Percentiles rank a stretch among this genome's conserved stretches.
Evolutionary conservation across 2,113 vertebrate genomes (phyloP).

Genomic region (Bambusicola thoracicus): DNA sequence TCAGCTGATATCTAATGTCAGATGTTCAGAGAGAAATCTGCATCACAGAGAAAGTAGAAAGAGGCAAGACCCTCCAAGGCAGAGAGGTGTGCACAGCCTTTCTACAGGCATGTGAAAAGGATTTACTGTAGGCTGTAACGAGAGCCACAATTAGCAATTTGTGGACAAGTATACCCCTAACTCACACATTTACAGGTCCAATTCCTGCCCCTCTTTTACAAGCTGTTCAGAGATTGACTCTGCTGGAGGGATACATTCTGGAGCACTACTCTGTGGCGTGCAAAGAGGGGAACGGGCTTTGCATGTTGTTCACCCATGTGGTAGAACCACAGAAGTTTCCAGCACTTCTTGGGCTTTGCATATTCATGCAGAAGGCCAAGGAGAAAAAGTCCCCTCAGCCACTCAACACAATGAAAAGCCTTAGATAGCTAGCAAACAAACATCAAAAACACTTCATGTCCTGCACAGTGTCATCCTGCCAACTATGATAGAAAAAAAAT

Average conservation of each 20-base stretch:
- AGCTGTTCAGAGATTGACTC: background rate
- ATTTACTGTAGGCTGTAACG: slow-evolving; percentile 11
- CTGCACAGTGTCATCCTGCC: slow-evolving; percentile 64
- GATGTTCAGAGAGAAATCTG: slow-evolving; percentile 42
- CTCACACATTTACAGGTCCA: slow-evolving; percentile 1
- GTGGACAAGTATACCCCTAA: slow-evolving; percentile 18
- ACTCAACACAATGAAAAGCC: slow-evolving; percentile 53
- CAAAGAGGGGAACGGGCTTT: background rate
- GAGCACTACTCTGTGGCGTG: background rate
- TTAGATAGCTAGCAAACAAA: slow-evolving; percentile 68
- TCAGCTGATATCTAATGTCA: slow-evolving; percentile 14
- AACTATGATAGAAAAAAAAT: slow-evolving; percentile 58
- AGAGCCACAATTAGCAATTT: slow-evolving; percentile 37
- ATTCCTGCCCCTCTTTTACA: background rate
- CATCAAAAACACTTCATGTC: slow-evolving; percentile 65
- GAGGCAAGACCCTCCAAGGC: slow-evolving; percentile 1
- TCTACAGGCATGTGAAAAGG: slow-evolving; percentile 23
- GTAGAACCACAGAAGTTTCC: slow-evolving; percentile 53
- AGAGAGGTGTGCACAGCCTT: background rate
- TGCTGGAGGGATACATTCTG: background rate
- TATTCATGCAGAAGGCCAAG: slow-evolving; percentile 57
- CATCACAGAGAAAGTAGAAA: background rate
- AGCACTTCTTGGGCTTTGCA: slow-evolving; percentile 62
- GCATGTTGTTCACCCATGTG: background rate
- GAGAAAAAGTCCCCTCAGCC: background rate